Evolutionary conservation across 2,888 invertebrate species (phyloP).

Genomic region (Saturnia pavonia): DNA sequence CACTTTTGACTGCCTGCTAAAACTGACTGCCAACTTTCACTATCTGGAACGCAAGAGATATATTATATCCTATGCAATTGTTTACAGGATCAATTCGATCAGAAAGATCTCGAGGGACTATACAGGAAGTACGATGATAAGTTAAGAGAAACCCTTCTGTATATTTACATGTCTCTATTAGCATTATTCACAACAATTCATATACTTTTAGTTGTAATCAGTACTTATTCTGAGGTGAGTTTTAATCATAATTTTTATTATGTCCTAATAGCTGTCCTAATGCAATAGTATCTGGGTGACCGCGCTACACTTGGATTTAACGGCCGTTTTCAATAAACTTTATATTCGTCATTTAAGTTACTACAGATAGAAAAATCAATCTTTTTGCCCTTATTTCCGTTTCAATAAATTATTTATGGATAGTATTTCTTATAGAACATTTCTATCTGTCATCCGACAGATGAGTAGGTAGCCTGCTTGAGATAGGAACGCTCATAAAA

Average conservation of each 20-base stretch:
- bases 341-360: no score
- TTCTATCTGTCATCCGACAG: no score
- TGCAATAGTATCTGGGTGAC: no score
- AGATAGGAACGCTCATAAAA: no score
- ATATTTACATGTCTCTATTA: slow-evolving; percentile 87
- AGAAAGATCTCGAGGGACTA: slow-evolving; percentile 87
- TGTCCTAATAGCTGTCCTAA: not conserved
- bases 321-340: no score
- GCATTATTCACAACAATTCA: slow-evolving; percentile 84
- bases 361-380: no score
- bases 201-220: slow-evolving; percentile 78
- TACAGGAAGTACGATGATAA: slow-evolving; percentile 89
- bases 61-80: not conserved
- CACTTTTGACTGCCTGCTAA: no score
- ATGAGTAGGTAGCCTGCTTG: no score
- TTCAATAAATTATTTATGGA: no score
- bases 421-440: no score
- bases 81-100: slow-evolving; percentile 87
- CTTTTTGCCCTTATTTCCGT: no score
- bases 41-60: not conserved
- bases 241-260: not conserved
- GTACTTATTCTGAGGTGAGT: slow-evolving; percentile 67
- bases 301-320: no score
- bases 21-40: not conserved
- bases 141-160: slow-evolving; percentile 89